A percentile compares a stretch with the other conserved stretches of the same genome.
phyloP scores from a whole-genome alignment of 2,113 vertebrate species.

The Rhea pennata region DNA sequence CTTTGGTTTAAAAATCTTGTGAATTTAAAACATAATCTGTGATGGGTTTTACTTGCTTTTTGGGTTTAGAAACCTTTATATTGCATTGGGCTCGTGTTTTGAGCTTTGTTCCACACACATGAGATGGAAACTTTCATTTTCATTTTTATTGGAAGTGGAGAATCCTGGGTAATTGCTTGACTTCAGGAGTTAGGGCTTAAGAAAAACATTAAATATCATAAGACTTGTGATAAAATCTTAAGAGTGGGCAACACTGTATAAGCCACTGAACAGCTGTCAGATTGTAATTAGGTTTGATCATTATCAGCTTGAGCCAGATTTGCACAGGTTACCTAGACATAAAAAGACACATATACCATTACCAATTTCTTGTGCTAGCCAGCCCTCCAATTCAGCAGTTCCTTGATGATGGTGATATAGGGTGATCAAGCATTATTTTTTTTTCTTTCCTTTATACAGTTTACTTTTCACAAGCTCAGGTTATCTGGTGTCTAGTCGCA shows the following conservation, averaged over 20 bases:
- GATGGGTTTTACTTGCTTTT: neutral
- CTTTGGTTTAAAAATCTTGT: neutral
- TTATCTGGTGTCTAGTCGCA: neutral
- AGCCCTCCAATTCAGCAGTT: neutral
- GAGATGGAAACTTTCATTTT: neutral
- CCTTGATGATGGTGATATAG: neutral
- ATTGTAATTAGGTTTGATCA: slow-evolving; percentile 31
- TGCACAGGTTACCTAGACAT: neutral
- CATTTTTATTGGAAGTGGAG: neutral
- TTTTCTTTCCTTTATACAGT: neutral
- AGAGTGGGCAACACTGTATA: neutral
- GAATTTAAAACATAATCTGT: neutral
- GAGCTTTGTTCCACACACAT: neutral
- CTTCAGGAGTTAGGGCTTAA: slow-evolving; percentile 16
- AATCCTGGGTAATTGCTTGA: slow-evolving; percentile 3
- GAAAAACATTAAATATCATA: neutral
- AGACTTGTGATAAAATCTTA: slow-evolving; percentile 42
- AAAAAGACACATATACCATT: neutral
- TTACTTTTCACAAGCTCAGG: neutral
- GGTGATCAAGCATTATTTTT: neutral
- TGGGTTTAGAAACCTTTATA: neutral
- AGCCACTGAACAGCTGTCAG: slow-evolving; percentile 19
- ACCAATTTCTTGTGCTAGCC: neutral
- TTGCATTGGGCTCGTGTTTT: neutral
- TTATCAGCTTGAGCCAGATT: slow-evolving; percentile 23